Percentiles rank a stretch among this genome's conserved stretches.
These are phyloP conservation scores for Phylloscopus trochiloides DNA, from an alignment of 2,113 vertebrate genomes.

Conservation along the genomic window DNA sequence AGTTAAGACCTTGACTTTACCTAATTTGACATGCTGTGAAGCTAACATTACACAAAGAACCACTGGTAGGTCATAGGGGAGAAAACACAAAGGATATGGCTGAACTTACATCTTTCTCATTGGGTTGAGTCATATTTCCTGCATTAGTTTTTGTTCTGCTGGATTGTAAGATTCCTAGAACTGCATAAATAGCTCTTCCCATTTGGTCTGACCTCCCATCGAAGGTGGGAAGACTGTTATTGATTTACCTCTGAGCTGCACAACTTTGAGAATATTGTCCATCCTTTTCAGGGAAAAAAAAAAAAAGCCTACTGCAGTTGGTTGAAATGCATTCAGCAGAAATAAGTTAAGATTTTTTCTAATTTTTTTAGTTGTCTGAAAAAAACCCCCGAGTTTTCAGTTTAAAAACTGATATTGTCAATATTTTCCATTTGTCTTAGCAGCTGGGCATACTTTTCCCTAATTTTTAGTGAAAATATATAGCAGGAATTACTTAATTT, in stretches of 20 bases:
- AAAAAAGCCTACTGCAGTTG: fast-evolving
- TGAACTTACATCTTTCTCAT: not conserved
- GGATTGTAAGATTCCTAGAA: not conserved
- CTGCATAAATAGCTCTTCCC: not conserved
- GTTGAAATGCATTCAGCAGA: not conserved
- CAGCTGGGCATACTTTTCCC: not conserved
- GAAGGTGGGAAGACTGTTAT: not conserved
- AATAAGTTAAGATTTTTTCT: not conserved
- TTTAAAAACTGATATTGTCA: not conserved
- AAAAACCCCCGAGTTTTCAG: too few species aligned
- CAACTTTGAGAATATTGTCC: not conserved
- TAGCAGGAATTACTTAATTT: not conserved
- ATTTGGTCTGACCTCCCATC: fast-evolving
- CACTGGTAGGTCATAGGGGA: not conserved
- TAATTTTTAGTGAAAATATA: not conserved
- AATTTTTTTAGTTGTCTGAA: not conserved
- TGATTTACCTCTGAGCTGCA: not conserved
- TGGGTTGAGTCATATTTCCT: not conserved
- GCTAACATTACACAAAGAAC: not conserved
- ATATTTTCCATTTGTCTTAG: not conserved
- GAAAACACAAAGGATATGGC: not conserved
- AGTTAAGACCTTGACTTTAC: not conserved
- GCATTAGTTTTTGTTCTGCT: not conserved
- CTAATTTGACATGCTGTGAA: not conserved
- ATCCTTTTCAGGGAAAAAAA: not conserved